These are phyloP conservation scores for Anguilla megastoma DNA, from an alignment of 2,797 vertebrate genomes.

Conservation along the genomic window DNA sequence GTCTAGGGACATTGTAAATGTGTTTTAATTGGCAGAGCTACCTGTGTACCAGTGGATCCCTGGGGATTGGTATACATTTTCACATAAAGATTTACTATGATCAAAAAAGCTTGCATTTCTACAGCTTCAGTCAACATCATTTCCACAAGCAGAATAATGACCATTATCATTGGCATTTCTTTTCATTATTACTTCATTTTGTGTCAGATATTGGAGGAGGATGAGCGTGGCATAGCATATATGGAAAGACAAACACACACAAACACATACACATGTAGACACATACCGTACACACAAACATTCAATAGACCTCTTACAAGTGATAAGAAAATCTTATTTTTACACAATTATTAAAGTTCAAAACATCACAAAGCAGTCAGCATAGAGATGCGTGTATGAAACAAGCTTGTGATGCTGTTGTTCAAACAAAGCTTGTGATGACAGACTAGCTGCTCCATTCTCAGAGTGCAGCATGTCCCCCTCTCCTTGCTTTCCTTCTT, in stretches of 20 bases:
- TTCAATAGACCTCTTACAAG: not conserved
- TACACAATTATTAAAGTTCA: not conserved
- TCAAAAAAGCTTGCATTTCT: slow-evolving; percentile 26
- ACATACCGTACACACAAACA: not conserved
- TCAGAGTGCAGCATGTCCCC: not conserved
- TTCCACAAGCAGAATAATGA: slow-evolving; percentile 5
- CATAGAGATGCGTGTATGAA: not conserved
- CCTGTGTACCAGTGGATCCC: slow-evolving; percentile 56
- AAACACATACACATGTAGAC: not conserved
- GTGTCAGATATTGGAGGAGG: not conserved
- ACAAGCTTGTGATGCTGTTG: not conserved
- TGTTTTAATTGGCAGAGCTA: slow-evolving; percentile 60
- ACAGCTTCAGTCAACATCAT: slow-evolving; percentile 4
- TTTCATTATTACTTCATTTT: slow-evolving; percentile 1
- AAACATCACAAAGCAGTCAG: not conserved
- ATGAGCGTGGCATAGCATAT: not conserved
- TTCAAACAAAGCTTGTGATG: not conserved
- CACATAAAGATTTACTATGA: slow-evolving; percentile 25
- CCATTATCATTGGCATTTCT: not conserved
- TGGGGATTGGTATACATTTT: slow-evolving; percentile 38
- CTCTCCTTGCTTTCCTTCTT: slow-evolving; percentile 20
- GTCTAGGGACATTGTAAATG: slow-evolving; percentile 28
- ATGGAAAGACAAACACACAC: not conserved
- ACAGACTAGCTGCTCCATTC: not conserved
- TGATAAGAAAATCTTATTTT: not conserved